Percentiles rank a stretch among this genome's conserved stretches.
Conservation (phyloP, 1,140 invertebrate genomes). For the Drosophila leontia region DNA sequence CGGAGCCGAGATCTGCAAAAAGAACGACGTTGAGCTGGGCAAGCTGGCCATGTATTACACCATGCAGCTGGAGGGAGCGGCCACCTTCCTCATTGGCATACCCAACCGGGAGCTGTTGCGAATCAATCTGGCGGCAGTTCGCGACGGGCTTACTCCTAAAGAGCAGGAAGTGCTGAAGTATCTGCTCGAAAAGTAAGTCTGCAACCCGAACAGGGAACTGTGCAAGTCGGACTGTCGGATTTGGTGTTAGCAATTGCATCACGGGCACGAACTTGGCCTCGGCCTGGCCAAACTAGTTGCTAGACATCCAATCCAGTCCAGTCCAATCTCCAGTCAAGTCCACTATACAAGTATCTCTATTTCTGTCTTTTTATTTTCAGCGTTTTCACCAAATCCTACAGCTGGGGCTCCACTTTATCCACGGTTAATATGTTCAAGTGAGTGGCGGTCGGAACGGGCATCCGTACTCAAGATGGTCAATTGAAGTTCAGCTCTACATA, state of each 20-base stretch:
- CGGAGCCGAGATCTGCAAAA: conserved; percentile 89
- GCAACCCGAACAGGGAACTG: conserved; percentile 45
- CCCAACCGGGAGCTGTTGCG: conserved; percentile 87
- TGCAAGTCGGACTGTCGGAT: conserved; percentile 69
- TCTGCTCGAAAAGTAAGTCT: conserved; percentile 88
- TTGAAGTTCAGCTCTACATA: conserved; percentile 9
- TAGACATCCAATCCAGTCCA: conserved; percentile 16
- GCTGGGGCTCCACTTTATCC: conserved; percentile 76
- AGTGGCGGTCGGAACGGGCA: not conserved
- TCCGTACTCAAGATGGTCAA: not conserved
- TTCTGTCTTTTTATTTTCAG: conserved; percentile 47
- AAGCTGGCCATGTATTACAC: conserved; percentile 90
- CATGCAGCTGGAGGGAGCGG: conserved; percentile 86
- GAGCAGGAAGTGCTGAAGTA: conserved; percentile 87
- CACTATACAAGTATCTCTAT: conserved; percentile 3
- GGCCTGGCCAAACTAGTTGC: conserved; percentile 42
- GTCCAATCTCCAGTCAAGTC: conserved; percentile 10
- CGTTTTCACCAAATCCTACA: conserved; percentile 77
- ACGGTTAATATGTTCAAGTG: conserved; percentile 52
- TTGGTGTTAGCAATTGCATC: conserved; percentile 73
- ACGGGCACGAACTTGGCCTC: conserved; percentile 70
- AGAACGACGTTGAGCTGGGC: conserved; percentile 89
- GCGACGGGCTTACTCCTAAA: conserved; percentile 87
- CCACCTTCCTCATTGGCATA: conserved; percentile 90
- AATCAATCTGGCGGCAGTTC: conserved; percentile 87